Conservation (phyloP, 2,888 invertebrate genomes). For the Euzophera pinguis region DNA sequence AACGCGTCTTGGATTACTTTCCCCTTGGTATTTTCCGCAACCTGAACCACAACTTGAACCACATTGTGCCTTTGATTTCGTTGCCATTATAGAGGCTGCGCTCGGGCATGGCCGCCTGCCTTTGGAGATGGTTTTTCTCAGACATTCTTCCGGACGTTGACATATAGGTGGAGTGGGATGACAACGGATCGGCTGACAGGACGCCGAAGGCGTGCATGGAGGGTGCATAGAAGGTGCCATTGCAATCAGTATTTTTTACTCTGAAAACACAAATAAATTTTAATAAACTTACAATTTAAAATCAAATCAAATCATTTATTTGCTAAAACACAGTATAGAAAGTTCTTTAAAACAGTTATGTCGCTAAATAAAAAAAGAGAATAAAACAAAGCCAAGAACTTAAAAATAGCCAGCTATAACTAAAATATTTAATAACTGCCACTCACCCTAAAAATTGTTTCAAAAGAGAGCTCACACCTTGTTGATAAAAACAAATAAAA, state of each 20-base stretch:
- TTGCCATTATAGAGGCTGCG: constrained; percentile 62
- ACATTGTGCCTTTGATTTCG: constrained; percentile 50
- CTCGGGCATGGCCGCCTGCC: constrained; percentile 54
- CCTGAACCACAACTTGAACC: constrained; percentile 12
- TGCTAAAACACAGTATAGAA: too few species aligned
- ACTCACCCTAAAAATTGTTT: constrained; percentile 32
- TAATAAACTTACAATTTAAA: not conserved
- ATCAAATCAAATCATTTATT: too few species aligned
- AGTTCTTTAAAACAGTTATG: too few species aligned
- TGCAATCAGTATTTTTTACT: constrained; percentile 24
- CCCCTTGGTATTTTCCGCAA: constrained; percentile 44
- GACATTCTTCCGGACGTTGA: constrained; percentile 55
- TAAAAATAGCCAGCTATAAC: constrained; percentile 43
- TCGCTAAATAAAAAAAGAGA: too few species aligned
- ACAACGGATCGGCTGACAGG: constrained; percentile 58
- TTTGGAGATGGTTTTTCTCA: constrained; percentile 48
- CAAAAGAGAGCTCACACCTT: constrained; percentile 1
- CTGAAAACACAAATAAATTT: constrained; percentile 35
- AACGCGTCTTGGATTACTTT: not conserved
- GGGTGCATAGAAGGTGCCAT: constrained; percentile 63
- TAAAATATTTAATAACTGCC: constrained; percentile 36
- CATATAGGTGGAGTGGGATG: constrained; percentile 63
- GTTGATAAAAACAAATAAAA: not conserved
- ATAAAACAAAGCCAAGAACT: not conserved
- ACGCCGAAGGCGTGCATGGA: constrained; percentile 62